Base-by-base conservation (phyloP, 2,888 invertebrate genomes). In the Cyclophora albipunctata region DNA sequence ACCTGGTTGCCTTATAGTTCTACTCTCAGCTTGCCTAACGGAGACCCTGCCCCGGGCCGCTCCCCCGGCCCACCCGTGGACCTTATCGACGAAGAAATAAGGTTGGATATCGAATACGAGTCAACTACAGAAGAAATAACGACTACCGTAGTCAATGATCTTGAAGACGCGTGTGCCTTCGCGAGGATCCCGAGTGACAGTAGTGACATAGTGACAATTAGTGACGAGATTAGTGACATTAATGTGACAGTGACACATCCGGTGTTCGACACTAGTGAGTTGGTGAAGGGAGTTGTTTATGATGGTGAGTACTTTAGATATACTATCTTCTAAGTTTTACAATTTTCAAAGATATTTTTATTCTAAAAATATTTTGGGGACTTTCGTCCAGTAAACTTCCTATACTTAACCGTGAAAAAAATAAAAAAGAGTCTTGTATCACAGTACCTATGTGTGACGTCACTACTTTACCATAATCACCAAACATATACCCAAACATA, bases 31-130 rank as follows among this genome's bases (percentile, higher is more conserved):
- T 63, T 86, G 45, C 89, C 90, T 7, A 90, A 85, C 62, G 91
- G 91, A 49, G 92, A 92, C 71, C 92, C 92, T 7, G 92, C 92
- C 1, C 92, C 92, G 1, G 92, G 92, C 4, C 82, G 92, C 42
- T 92, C 92, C 1, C 92, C 92, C 7, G 92, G 92, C 42, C 92
- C 92, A 61, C 92, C 91, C 62, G 40, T 58, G 33, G 65, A 64
- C 47, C 54, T 60, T 48, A 69, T 67, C 51, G 66, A 67, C 46
- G 70, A 71, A 44, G 52, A 55, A 6, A 56, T 66, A 63, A 69
- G 67, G 55, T 61, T 70, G 62, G 63, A 60, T 65, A 57, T 71
- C 45, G 70, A 69, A 47, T 78, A 80, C 53, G 76, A 81, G 50
- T 69, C 72, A 20, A 79, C 81, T 20, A 81, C 77, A 40, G 69